Percentiles rank a stretch among this genome's conserved stretches.
Evolutionary conservation across 2,113 vertebrate genomes (phyloP).

Genomic region (Petromus typicus): DNA sequence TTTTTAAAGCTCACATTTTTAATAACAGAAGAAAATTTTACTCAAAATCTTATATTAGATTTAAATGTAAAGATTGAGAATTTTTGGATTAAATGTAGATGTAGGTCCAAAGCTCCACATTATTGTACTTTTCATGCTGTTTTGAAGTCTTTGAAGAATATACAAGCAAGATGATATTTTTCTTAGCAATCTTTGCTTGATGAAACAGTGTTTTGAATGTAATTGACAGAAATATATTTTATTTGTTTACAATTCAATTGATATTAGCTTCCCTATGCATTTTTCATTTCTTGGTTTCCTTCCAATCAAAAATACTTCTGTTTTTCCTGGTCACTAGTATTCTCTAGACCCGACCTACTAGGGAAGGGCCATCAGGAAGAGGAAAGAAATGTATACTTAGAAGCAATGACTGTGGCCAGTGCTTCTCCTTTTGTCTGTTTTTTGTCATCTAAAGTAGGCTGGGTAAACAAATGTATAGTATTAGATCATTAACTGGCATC

Average conservation of each 20-base stretch:
- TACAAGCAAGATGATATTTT: not conserved
- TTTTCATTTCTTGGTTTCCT: not conserved
- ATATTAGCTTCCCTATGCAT: not conserved
- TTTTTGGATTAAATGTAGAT: not conserved
- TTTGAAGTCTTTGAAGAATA: not conserved
- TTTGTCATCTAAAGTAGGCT: not conserved
- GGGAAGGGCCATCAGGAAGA: not conserved
- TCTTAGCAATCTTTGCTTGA: not conserved
- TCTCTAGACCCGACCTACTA: not conserved
- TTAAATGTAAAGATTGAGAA: not conserved
- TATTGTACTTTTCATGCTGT: not conserved
- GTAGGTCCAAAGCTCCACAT: not conserved
- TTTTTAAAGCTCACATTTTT: not conserved
- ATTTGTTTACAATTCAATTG: not conserved
- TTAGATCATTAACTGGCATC: not conserved
- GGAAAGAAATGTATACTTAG: no score
- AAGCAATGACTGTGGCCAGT: not conserved
- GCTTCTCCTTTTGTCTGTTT: not conserved
- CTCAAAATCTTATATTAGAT: not conserved
- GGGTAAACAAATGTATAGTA: not conserved
- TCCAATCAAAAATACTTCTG: not conserved
- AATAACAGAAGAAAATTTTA: not conserved
- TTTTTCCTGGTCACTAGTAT: not conserved
- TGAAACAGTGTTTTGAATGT: not conserved
- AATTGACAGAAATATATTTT: not conserved